Conservation (phyloP, 2,888 invertebrate species). For the Macaria notata region DNA sequence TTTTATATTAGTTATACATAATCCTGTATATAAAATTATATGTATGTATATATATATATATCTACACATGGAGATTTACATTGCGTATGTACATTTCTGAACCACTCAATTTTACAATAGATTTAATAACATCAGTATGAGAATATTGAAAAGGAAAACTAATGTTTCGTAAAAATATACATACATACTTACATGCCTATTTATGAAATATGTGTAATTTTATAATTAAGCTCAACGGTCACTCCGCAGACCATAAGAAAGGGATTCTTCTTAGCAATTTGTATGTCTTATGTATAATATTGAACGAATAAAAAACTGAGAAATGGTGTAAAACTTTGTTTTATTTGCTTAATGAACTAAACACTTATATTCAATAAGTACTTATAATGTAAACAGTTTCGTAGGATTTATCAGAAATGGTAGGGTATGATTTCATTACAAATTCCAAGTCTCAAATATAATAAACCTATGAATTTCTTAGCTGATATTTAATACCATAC, state of each 20-base stretch:
- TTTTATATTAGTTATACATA: too few relatives aligned
- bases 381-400: too few relatives aligned
- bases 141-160: conserved; percentile 59
- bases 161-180: conserved; percentile 40
- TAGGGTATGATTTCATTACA: too few relatives aligned
- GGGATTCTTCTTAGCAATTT: conserved; percentile 56
- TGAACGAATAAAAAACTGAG: conserved; percentile 64
- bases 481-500: too few relatives aligned
- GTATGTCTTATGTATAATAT: conserved; percentile 49
- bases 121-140: conserved; percentile 3
- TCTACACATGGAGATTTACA: too few relatives aligned
- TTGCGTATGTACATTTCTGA: conserved; percentile 3
- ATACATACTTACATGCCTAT: conserved; percentile 45
- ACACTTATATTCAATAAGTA: too few relatives aligned
- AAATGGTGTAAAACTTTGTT: conserved; percentile 38
- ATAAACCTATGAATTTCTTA: too few relatives aligned
- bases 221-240: conserved; percentile 55
- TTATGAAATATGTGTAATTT: conserved; percentile 46
- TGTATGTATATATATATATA: too few relatives aligned
- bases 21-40: too few relatives aligned
- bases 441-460: too few relatives aligned
- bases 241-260: conserved; percentile 59
- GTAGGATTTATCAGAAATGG: too few relatives aligned
- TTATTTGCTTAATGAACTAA: conserved; percentile 27
- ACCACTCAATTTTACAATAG: conserved; percentile 1